Conservation (phyloP, 2,113 vertebrate species). For the Pachypanchax playfairii region DNA sequence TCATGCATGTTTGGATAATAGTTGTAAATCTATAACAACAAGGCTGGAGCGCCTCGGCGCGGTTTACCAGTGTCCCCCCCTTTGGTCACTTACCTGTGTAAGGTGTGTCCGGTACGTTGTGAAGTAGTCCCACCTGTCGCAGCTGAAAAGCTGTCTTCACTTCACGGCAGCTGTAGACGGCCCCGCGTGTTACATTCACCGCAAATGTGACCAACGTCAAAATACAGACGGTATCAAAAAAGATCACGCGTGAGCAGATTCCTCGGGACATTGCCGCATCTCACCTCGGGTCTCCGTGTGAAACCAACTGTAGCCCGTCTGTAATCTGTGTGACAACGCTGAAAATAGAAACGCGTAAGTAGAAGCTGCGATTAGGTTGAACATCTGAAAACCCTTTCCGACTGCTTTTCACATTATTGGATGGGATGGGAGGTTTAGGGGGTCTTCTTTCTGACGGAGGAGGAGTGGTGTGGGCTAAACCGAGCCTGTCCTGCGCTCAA, state of each 20-base stretch:
- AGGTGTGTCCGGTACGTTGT: conserved; percentile 89
- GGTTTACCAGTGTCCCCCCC: conserved; percentile 9
- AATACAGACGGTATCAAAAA: conserved; percentile 68
- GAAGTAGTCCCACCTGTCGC: conserved; percentile 86
- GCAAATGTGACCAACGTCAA: conserved; percentile 66
- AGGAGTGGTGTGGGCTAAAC: conserved; percentile 47
- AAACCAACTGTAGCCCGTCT: conserved; percentile 39
- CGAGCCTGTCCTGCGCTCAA: conserved; percentile 56
- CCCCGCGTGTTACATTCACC: conserved; percentile 59
- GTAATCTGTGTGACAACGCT: conserved; percentile 39
- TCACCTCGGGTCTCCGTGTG: conserved; percentile 67
- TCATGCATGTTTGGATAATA: too few relatives aligned
- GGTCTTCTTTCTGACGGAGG: conserved; percentile 48
- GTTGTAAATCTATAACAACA: too few relatives aligned
- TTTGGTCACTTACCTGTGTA: conserved; percentile 85
- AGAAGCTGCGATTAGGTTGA: conserved; percentile 42
- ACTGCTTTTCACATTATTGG: conserved; percentile 73
- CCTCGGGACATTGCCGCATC: conserved; percentile 83
- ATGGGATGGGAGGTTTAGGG: conserved; percentile 27
- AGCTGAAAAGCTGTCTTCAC: conserved; percentile 89
- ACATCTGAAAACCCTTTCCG: conserved; percentile 59
- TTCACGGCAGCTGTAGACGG: conserved; percentile 88
- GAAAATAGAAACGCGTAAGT: conserved; percentile 20
- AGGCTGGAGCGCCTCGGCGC: not conserved
- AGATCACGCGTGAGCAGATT: conserved; percentile 75